These are phyloP conservation scores for Chironomus striatipennis DNA, from an alignment of 1,140 invertebrate species.

Conservation along the genomic window DNA sequence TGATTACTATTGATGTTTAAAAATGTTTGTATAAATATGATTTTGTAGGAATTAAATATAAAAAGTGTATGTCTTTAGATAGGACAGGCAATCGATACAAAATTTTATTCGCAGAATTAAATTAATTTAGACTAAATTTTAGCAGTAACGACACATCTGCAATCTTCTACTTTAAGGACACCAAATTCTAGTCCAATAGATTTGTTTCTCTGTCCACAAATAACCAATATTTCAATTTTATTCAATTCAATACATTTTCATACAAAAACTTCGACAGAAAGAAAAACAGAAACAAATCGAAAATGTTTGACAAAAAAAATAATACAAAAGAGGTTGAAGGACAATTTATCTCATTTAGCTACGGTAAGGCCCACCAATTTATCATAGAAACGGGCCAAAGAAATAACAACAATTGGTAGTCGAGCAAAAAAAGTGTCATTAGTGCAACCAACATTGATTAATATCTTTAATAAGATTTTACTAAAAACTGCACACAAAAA, in stretches of 20 bases:
- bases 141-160: too few species aligned
- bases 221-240: too few species aligned
- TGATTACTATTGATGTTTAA: neutral
- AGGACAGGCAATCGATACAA: neutral
- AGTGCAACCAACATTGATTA: slow-evolving; percentile 12
- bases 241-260: too few species aligned
- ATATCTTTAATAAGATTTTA: neutral
- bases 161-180: too few species aligned
- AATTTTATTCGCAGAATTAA: neutral
- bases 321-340: neutral
- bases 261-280: too few species aligned
- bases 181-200: too few species aligned
- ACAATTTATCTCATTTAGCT: slow-evolving; percentile 1
- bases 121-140: too few species aligned
- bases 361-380: slow-evolving; percentile 19
- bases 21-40: too few species aligned
- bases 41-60: too few species aligned
- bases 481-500: neutral
- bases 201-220: too few species aligned
- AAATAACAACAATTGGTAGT: too few species aligned
- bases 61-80: too few species aligned
- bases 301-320: neutral
- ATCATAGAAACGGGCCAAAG: neutral
- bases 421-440: neutral
- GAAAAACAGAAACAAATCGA: neutral